phyloP scores from a whole-genome alignment of 2,797 vertebrate genomes.

The Protosalanx chinensis region DNA sequence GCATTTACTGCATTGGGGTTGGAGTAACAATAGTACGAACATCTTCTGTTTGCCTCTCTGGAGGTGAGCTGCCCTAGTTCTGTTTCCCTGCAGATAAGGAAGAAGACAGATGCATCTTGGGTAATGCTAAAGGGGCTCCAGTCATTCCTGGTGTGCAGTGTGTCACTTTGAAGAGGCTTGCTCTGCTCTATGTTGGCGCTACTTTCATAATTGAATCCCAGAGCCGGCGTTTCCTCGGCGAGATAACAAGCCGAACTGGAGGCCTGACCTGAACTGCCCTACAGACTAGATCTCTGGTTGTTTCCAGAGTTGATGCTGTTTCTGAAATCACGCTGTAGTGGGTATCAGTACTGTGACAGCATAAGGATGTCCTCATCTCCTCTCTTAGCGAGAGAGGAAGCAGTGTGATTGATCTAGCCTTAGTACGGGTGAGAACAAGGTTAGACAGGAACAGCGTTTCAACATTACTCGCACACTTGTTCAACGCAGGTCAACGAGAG shows the following conservation, averaged over 20 bases:
- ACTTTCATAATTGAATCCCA: too few relatives aligned
- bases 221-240: too few relatives aligned
- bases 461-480: too few relatives aligned
- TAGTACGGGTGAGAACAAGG: neutral
- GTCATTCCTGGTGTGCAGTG: slow-evolving; percentile 2
- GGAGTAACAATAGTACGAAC: neutral
- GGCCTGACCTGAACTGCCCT: neutral
- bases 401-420: neutral
- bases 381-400: neutral
- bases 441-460: neutral
- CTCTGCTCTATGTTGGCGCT: too few relatives aligned
- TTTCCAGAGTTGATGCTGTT: neutral
- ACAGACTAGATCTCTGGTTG: neutral
- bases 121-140: slow-evolving; percentile 35
- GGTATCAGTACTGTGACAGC: neutral
- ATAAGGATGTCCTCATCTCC: neutral
- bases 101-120: slow-evolving; percentile 46
- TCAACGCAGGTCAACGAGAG: too few relatives aligned
- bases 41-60: slow-evolving; percentile 25
- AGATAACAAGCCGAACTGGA: too few relatives aligned
- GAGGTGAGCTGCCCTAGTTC: slow-evolving; percentile 47
- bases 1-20: slow-evolving; percentile 14
- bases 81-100: slow-evolving; percentile 47
- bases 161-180: too few relatives aligned
- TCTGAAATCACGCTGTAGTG: neutral